Evolutionary conservation across 2,888 invertebrate genomes (phyloP).

Genomic region (Lumbricus terrestris): DNA sequence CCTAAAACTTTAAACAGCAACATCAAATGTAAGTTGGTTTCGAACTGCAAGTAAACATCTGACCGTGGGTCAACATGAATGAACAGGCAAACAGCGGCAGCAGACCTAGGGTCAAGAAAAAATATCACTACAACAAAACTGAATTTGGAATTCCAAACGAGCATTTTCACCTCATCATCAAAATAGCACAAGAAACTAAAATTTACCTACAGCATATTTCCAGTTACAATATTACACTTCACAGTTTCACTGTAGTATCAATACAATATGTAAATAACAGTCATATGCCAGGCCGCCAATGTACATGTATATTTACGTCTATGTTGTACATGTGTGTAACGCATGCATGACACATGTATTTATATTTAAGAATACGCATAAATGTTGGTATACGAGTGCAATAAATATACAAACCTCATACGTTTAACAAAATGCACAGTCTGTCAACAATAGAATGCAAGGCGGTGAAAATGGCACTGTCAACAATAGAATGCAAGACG

Average conservation of each 20-base stretch:
- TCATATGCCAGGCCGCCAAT: not conserved
- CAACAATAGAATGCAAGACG: slow-evolving; percentile 6
- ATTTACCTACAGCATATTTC: not conserved
- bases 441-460: slow-evolving; percentile 13
- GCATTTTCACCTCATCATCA: not conserved
- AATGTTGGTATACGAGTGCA: not conserved
- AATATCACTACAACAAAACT: not conserved
- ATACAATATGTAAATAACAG: not conserved
- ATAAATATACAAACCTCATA: not conserved
- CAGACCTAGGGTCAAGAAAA: not conserved
- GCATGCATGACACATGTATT: not conserved
- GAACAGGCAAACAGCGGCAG: too few species aligned
- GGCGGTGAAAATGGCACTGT: not conserved
- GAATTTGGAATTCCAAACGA: slow-evolving; percentile 5
- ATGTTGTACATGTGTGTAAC: not conserved
- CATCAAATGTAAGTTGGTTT: not conserved
- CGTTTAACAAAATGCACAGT: slow-evolving; percentile 8
- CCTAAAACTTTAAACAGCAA: not conserved
- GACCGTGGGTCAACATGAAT: not conserved
- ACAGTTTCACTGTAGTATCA: not conserved
- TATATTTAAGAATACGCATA: slow-evolving; percentile 12
- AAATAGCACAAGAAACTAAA: not conserved
- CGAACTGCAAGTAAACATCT: not conserved
- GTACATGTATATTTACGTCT: not conserved
- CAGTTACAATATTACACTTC: not conserved